Evolutionary conservation across 2,113 vertebrate genomes (phyloP).

Genomic region (Microcebus tavaratra): DNA sequence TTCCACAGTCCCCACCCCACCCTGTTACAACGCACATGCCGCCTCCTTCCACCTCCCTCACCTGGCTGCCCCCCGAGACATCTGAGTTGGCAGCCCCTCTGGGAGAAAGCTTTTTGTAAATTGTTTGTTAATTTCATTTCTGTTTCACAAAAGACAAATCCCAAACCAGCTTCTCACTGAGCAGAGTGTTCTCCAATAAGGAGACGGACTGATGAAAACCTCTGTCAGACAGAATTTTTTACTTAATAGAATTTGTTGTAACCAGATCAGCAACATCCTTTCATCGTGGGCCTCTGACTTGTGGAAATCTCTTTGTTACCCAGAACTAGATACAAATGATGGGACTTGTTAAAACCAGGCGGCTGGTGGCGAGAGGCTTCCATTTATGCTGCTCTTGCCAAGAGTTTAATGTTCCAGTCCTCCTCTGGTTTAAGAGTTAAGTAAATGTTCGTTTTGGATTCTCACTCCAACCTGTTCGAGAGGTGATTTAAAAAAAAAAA

Average conservation of each 20-base stretch:
- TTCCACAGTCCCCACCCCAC: neutral
- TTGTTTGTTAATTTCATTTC: constrained; percentile 32
- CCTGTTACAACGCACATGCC: rapidly evolving
- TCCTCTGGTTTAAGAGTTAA: neutral
- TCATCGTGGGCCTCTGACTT: constrained; percentile 15
- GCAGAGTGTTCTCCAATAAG: neutral
- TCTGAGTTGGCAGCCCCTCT: neutral
- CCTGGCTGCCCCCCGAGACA: neutral
- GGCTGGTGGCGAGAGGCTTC: neutral
- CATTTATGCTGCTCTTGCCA: neutral
- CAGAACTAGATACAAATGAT: constrained; percentile 35
- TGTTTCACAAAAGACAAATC: neutral
- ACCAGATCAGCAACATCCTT: constrained; percentile 59
- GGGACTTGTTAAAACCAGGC: constrained; percentile 49
- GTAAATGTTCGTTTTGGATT: constrained; percentile 2
- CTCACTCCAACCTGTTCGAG: neutral
- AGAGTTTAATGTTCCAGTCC: neutral
- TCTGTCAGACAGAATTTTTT: constrained; percentile 52
- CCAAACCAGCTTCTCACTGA: neutral
- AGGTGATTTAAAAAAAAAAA: constrained; percentile 29
- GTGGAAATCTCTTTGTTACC: constrained; percentile 55
- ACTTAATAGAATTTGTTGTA: constrained; percentile 66
- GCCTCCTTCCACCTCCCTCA: neutral
- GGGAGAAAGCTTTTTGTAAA: neutral
- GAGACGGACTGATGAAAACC: constrained; percentile 47